phyloP scores from a whole-genome alignment of 2,113 vertebrate species.

The Meriones unguiculatus region DNA sequence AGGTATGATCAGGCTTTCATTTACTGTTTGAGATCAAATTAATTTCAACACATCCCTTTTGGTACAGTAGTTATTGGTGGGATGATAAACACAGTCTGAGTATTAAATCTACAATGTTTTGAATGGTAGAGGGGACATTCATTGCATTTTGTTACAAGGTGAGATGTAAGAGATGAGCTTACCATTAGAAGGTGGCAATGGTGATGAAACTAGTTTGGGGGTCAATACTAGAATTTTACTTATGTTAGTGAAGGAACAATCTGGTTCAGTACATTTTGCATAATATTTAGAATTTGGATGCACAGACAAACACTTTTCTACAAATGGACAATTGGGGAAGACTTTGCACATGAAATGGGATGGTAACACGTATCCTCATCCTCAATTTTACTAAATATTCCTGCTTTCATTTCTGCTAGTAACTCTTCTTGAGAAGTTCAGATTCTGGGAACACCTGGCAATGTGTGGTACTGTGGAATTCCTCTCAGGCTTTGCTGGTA shows the following conservation, averaged over 20 bases:
- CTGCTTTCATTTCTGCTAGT: slow-evolving; percentile 88
- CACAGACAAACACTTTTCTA: slow-evolving; percentile 97
- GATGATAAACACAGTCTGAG: slow-evolving; percentile 94
- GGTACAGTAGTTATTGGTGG: slow-evolving; percentile 88
- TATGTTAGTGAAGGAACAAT: slow-evolving; percentile 96
- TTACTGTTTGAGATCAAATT: slow-evolving; percentile 89
- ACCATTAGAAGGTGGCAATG: slow-evolving; percentile 75
- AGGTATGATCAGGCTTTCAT: slow-evolving; percentile 68
- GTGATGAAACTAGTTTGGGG: slow-evolving; percentile 84
- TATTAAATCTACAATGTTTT: slow-evolving; percentile 96
- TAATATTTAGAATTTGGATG: slow-evolving; percentile 98
- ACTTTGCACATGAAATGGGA: too few relatives aligned
- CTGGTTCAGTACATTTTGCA: slow-evolving; percentile 93
- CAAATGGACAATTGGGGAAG: slow-evolving; percentile 84
- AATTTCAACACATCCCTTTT: slow-evolving; percentile 94
- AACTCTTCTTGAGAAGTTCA: slow-evolving; percentile 90
- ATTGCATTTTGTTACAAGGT: slow-evolving; percentile 97
- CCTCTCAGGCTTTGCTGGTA: slow-evolving; percentile 95
- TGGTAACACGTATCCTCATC: too few relatives aligned
- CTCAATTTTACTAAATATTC: not conserved
- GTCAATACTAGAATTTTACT: slow-evolving; percentile 84
- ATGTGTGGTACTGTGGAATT: slow-evolving; percentile 95
- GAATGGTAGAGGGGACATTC: slow-evolving; percentile 97
- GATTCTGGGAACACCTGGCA: slow-evolving; percentile 95
- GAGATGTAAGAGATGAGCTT: slow-evolving; percentile 94